These are phyloP conservation scores for Actias luna DNA, from an alignment of 2,888 invertebrate species.

Conservation along the genomic window DNA sequence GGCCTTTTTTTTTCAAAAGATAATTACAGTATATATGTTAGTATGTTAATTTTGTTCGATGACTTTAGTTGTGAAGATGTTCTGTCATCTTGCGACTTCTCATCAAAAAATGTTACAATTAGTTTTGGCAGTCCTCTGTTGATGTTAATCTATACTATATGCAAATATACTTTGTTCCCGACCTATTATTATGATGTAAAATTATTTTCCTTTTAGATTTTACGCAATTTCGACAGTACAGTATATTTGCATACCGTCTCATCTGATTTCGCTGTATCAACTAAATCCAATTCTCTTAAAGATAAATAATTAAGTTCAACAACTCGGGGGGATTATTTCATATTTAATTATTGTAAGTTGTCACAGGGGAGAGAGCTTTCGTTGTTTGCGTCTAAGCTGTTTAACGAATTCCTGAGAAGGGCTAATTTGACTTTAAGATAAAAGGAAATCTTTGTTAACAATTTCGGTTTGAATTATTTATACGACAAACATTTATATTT, in stretches of 20 bases:
- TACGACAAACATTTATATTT: neutral
- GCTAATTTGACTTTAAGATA: constrained; percentile 29
- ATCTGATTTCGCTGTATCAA: constrained; percentile 18
- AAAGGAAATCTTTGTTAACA: constrained; percentile 35
- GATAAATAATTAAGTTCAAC: constrained; percentile 28
- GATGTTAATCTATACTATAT: no score
- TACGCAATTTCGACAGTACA: neutral
- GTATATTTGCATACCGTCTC: neutral
- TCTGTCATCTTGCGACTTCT: no score
- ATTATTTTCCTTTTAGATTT: neutral
- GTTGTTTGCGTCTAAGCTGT: constrained; percentile 36
- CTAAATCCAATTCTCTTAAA: constrained; percentile 28
- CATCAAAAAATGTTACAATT: no score
- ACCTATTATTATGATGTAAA: no score
- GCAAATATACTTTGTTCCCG: no score
- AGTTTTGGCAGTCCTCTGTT: no score
- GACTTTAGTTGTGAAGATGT: no score
- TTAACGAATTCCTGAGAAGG: constrained; percentile 30
- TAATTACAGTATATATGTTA: no score
- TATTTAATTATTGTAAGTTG: constrained; percentile 36
- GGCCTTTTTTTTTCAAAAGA: no score
- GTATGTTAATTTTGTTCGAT: no score
- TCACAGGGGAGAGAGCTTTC: constrained; percentile 25
- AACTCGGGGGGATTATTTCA: constrained; percentile 29
- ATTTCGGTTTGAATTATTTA: constrained; percentile 30